A percentile compares a stretch with the other conserved stretches of the same genome.
Conservation (phyloP, 2,797 vertebrate species). For the Corythornis leucogaster region DNA sequence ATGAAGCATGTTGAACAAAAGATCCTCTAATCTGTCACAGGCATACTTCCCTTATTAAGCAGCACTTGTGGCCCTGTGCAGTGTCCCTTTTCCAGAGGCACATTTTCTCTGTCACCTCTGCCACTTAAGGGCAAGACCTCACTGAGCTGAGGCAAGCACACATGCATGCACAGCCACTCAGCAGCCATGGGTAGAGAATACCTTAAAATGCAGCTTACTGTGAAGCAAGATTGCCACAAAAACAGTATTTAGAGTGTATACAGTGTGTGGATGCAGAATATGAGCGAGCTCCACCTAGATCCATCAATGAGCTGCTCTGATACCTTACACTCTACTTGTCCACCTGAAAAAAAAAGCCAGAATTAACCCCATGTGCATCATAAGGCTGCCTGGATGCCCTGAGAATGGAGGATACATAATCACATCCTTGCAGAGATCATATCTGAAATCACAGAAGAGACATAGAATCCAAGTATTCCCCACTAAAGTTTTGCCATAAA, state of each 20-base stretch:
- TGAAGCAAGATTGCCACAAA: background rate
- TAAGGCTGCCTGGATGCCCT: background rate
- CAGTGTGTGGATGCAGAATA: background rate
- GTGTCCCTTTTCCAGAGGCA: background rate
- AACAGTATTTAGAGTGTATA: background rate
- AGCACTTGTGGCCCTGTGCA: rapidly evolving
- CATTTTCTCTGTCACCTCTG: background rate
- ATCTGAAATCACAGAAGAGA: background rate
- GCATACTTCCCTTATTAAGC: background rate
- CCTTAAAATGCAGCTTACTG: background rate
- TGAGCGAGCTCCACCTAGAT: background rate
- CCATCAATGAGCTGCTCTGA: background rate
- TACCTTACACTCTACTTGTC: background rate
- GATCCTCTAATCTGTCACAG: background rate
- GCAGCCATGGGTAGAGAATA: background rate
- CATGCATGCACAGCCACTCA: rapidly evolving
- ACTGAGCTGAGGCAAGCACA: background rate
- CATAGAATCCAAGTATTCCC: background rate
- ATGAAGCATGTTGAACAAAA: background rate
- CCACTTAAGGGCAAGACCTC: background rate
- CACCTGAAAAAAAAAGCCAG: background rate
- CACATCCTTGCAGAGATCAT: background rate
- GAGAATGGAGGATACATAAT: background rate
- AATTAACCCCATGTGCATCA: rapidly evolving
- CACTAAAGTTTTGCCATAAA: background rate